A percentile compares a stretch with the other conserved stretches of the same genome.
phyloP scores from a whole-genome alignment of 2,888 invertebrate genomes.

The Barypeithes pellucidus region DNA sequence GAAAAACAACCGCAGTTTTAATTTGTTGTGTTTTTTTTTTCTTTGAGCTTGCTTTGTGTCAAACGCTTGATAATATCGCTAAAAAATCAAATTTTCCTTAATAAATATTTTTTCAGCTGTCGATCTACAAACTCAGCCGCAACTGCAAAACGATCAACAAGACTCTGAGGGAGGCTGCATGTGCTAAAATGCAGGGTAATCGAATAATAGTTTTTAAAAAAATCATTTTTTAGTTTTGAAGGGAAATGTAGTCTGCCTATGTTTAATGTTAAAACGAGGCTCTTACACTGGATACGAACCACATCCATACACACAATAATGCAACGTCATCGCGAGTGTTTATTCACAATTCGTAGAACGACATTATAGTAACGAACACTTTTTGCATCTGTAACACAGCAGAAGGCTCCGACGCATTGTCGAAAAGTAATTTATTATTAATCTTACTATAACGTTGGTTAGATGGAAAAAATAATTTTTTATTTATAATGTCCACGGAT shows the following conservation, averaged over 20 bases:
- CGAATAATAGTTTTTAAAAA: slow-evolving; percentile 58
- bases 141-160: slow-evolving; percentile 84
- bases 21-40: neutral
- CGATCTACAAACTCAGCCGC: slow-evolving; percentile 87
- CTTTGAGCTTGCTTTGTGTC: slow-evolving; percentile 20
- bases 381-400: too few relatives aligned
- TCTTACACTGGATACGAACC: slow-evolving; percentile 32
- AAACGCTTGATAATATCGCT: slow-evolving; percentile 9
- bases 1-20: slow-evolving; percentile 21
- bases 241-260: slow-evolving; percentile 66
- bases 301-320: slow-evolving; percentile 16
- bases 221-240: slow-evolving; percentile 51
- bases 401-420: too few relatives aligned
- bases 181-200: slow-evolving; percentile 75
- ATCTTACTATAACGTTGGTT: too few relatives aligned
- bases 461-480: too few relatives aligned
- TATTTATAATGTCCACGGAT: too few relatives aligned
- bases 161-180: slow-evolving; percentile 89
- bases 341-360: too few relatives aligned
- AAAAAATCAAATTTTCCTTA: slow-evolving; percentile 50
- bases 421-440: too few relatives aligned
- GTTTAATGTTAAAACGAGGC: slow-evolving; percentile 60
- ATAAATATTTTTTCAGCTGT: slow-evolving; percentile 75
- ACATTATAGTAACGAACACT: too few relatives aligned
- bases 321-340: neutral